These are phyloP conservation scores for Encarsia formosa DNA, from an alignment of 2,888 invertebrate species.

Conservation along the genomic window DNA sequence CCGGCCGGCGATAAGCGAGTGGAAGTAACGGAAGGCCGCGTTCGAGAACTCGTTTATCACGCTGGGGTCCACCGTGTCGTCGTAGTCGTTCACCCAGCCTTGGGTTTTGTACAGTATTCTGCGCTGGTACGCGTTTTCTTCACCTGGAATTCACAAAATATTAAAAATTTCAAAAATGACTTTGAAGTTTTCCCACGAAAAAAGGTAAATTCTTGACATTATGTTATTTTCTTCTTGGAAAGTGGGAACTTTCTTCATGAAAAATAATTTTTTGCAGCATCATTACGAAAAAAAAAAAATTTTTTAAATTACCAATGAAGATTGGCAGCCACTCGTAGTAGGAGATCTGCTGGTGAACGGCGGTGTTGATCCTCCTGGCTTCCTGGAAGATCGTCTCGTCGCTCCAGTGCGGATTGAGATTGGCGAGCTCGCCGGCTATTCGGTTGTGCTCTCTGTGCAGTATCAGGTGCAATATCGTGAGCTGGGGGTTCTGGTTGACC, in stretches of 20 bases:
- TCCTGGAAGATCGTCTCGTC: slow-evolving; percentile 74
- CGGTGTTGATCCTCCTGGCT: slow-evolving; percentile 67
- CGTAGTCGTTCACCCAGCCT: slow-evolving; percentile 65
- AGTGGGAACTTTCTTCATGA: no score
- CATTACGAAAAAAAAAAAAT: no score
- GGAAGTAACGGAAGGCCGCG: slow-evolving; percentile 72
- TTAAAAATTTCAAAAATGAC: no score
- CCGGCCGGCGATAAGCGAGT: slow-evolving; percentile 65
- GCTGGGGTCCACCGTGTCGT: slow-evolving; percentile 62
- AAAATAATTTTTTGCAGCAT: no score
- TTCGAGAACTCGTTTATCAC: slow-evolving; percentile 68
- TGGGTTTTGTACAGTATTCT: slow-evolving; percentile 61
- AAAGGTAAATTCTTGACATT: no score
- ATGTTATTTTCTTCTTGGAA: no score
- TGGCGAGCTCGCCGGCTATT: slow-evolving; percentile 59
- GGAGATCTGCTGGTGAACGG: slow-evolving; percentile 73
- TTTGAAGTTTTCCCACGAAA: no score
- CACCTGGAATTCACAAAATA: no score
- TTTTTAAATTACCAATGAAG: slow-evolving; percentile 69
- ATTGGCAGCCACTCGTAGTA: slow-evolving; percentile 79
- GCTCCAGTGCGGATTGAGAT: slow-evolving; percentile 70
- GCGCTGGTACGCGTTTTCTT: slow-evolving; percentile 61
- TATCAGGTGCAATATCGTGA: slow-evolving; percentile 69
- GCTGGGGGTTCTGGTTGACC: slow-evolving; percentile 72
- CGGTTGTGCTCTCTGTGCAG: slow-evolving; percentile 80